Conservation (phyloP, 2,797 vertebrate species). For the Poeciliopsis paucimaculata region DNA sequence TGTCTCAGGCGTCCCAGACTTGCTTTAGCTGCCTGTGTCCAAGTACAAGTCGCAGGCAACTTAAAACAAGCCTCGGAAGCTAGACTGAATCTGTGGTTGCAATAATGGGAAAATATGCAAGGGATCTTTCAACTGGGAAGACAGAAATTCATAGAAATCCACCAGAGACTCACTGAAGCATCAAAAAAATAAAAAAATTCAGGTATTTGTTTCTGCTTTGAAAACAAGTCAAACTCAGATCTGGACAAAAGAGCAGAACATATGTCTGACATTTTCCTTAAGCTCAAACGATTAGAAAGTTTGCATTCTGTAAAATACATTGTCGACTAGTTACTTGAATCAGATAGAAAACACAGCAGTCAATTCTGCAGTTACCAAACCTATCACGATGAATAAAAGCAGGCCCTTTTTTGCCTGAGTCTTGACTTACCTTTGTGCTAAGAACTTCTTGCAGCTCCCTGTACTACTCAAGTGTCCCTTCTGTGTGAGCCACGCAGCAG, state of each 20-base stretch:
- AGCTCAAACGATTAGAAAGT: not conserved
- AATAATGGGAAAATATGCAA: not conserved
- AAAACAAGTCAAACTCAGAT: not conserved
- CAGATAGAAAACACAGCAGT: not conserved
- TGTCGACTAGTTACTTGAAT: not conserved
- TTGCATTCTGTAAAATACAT: not conserved
- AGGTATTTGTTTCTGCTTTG: not conserved
- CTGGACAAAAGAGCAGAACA: not conserved
- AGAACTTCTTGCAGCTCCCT: conserved; percentile 22
- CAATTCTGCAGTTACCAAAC: not conserved
- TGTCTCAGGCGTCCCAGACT: conserved; percentile 86
- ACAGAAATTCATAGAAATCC: conserved; percentile 6
- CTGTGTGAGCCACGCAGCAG: conserved; percentile 27
- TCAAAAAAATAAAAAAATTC: not conserved
- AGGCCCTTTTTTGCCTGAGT: not conserved
- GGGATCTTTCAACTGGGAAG: not conserved
- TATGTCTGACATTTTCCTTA: not conserved
- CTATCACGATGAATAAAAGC: not conserved
- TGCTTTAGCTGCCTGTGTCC: conserved; percentile 98
- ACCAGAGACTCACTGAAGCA: not conserved
- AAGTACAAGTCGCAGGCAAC: conserved; percentile 88
- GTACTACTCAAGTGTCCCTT: conserved; percentile 39
- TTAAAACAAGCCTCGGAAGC: conserved; percentile 92
- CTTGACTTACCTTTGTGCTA: conserved; percentile 54
- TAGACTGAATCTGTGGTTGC: conserved; percentile 37